Evolutionary conservation across 2,797 vertebrate species (phyloP).

Genomic region (Bradypus variegatus): DNA sequence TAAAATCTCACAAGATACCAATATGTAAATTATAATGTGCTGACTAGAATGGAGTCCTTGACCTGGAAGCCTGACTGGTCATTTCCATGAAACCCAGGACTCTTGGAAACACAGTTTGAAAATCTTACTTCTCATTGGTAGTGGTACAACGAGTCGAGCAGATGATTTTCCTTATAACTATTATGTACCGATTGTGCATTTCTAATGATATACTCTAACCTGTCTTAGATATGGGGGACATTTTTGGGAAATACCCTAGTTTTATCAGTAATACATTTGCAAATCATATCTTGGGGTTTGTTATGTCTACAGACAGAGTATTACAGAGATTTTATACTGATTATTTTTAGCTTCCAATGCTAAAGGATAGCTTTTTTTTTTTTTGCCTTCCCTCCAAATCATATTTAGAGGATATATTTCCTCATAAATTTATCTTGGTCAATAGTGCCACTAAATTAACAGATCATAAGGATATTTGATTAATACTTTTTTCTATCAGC

Average conservation of each 20-base stretch:
- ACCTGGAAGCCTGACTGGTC: not conserved
- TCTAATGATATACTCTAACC: constrained; percentile 10
- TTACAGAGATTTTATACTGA: not conserved
- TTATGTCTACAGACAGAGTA: constrained; percentile 12
- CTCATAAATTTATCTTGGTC: not conserved
- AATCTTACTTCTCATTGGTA: not conserved
- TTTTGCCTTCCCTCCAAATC: not conserved
- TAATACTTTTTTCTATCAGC: not conserved
- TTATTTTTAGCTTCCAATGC: not conserved
- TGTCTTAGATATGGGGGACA: not conserved
- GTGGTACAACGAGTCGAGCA: not conserved
- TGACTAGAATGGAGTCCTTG: not conserved
- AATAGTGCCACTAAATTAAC: not conserved
- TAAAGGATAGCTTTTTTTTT: not conserved
- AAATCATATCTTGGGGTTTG: not conserved
- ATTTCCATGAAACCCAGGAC: not conserved
- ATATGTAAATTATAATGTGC: not conserved
- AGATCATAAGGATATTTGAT: not conserved
- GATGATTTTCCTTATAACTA: constrained; percentile 18
- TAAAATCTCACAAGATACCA: not conserved
- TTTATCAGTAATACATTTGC: not conserved
- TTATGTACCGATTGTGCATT: not conserved
- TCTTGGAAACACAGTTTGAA: constrained; percentile 10
- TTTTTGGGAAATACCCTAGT: not conserved
- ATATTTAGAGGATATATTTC: not conserved